phyloP scores from a whole-genome alignment of 2,797 vertebrate genomes.

The Cyclura pinguis region DNA sequence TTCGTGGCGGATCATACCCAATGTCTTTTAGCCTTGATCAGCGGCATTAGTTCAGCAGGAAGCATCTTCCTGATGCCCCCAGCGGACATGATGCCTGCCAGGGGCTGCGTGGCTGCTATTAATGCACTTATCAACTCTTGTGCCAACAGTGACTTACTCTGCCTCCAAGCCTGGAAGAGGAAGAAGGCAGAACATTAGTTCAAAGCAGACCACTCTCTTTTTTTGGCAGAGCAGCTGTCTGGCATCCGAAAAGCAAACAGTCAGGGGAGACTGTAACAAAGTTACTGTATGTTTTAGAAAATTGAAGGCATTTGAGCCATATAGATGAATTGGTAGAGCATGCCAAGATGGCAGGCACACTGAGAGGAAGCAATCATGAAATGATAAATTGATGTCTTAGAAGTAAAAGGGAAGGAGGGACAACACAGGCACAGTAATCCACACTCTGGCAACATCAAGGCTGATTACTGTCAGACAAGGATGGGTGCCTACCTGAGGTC shows the following conservation, averaged over 20 bases:
- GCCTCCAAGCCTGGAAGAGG: not conserved
- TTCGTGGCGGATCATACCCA: no score
- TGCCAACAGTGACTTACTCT: not conserved
- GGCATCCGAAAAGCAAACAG: slow-evolving; percentile 1
- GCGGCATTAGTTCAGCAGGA: no score
- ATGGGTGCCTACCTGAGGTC: no score
- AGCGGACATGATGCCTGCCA: not conserved
- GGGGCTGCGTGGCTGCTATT: not conserved
- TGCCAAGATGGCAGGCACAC: not conserved
- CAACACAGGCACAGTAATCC: not conserved
- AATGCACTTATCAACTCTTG: not conserved
- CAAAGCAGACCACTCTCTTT: not conserved
- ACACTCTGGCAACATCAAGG: not conserved
- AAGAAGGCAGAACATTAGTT: not conserved
- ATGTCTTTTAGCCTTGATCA: no score
- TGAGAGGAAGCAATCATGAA: not conserved
- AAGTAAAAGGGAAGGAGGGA: not conserved
- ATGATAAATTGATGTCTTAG: slow-evolving; percentile 6
- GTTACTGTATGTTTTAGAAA: not conserved
- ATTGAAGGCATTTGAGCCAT: not conserved
- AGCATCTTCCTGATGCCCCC: not conserved
- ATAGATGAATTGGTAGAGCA: slow-evolving; percentile 9
- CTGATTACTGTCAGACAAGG: not conserved
- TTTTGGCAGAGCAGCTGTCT: not conserved
- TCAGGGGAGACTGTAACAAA: not conserved